Base-by-base conservation (phyloP, 2,797 vertebrate genomes). In the Falco cherrug region DNA sequence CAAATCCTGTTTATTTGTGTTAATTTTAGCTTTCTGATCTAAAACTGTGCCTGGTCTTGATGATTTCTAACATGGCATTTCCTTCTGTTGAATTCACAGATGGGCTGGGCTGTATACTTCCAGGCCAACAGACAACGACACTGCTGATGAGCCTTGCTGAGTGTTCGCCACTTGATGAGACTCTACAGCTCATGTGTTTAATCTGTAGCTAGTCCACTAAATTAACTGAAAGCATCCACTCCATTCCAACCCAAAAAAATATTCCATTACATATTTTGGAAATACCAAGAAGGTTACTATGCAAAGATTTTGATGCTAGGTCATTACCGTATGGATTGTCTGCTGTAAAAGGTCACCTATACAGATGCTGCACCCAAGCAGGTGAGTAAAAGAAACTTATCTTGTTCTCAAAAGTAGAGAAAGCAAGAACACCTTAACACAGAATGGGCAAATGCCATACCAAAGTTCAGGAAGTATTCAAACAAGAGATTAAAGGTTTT, bases 41-140 rank as follows among this genome's bases (percentile, higher is more conserved):
- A 37, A 65, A 80, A 33, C 2, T 19, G 16, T 6, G 2, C 5
- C 35, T 1, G 1, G 9, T n/a, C 31, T 50, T 60, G 31, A 5
- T 7, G 54, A 51, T 33, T 68, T 53, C 20, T 29, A 54, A 53
- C 21, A 43, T 11, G 16, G 12, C 19, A 33, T 51, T 87, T 81
- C 29, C 67, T 69, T 39, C 31, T 56, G 41, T 16, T 39, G 51
- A 69, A 81, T 15, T 81, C n/a, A 56, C 8, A 69, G 33, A 35
- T 60, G 17, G 33, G 33, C 45, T 79, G 37, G 35, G 35, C 35
- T 35, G 35, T 6, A 0, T 5, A 7, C 15, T n/a, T 50, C 28
- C 17, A 63, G 29, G 53, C 61, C 13, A 77, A n/a, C 9, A 77
- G n/a, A 51, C 0, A 1, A 45, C 19, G 28, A 22, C 41, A 56